Percentiles rank a stretch among this genome's conserved stretches.
Conservation (phyloP, 2,888 invertebrate species). For the Eupithecia vulgata region DNA sequence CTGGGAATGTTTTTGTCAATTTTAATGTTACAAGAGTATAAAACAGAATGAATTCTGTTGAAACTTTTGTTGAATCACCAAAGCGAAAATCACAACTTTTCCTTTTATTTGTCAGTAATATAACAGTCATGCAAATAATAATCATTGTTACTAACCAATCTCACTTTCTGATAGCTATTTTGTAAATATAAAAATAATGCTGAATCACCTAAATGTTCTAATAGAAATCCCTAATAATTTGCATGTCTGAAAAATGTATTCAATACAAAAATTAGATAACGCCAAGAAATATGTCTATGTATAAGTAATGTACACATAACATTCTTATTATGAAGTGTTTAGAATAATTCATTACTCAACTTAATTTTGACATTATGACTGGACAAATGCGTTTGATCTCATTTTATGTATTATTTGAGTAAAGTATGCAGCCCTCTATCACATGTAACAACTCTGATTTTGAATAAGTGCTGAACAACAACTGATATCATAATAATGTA, state of each 20-base stretch:
- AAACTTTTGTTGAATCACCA: constrained; percentile 50
- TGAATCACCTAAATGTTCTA: constrained; percentile 18
- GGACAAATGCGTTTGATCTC: constrained; percentile 76
- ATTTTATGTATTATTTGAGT: constrained; percentile 73
- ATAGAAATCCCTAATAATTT: constrained; percentile 27
- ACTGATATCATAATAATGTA: constrained; percentile 43
- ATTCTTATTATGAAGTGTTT: constrained; percentile 51
- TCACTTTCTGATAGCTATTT: constrained; percentile 25
- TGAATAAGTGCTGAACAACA: constrained; percentile 33
- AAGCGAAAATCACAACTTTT: constrained; percentile 49
- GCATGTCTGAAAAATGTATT: constrained; percentile 40
- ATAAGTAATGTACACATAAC: constrained; percentile 28
- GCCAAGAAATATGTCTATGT: constrained; percentile 31
- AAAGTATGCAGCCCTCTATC: constrained; percentile 38
- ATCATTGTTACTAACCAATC: constrained; percentile 26
- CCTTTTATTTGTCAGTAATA: constrained; percentile 33
- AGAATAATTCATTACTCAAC: constrained; percentile 58
- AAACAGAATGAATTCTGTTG: constrained; percentile 44
- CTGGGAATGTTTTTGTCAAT: constrained; percentile 56
- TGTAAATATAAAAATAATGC: constrained; percentile 40
- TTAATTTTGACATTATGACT: constrained; percentile 63
- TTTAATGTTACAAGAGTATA: constrained; percentile 48
- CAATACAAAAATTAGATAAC: constrained; percentile 40
- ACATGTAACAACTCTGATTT: constrained; percentile 22
- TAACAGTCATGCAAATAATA: constrained; percentile 32